These are phyloP conservation scores for Synanthedon formicaeformis DNA, from an alignment of 2,888 invertebrate genomes.

Conservation along the genomic window DNA sequence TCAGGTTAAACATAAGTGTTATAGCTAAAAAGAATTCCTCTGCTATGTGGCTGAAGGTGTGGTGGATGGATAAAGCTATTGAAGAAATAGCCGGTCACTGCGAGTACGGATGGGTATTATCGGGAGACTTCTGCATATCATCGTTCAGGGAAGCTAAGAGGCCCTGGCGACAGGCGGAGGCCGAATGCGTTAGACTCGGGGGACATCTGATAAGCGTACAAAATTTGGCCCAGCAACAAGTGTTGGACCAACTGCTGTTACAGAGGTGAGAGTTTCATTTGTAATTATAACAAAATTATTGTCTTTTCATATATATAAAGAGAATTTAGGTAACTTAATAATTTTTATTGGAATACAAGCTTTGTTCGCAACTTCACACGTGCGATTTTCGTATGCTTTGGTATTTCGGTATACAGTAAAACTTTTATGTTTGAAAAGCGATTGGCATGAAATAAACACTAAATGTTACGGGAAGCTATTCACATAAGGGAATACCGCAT, in stretches of 20 bases:
- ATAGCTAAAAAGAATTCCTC: constrained; percentile 45
- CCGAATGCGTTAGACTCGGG: constrained; percentile 72
- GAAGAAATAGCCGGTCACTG: constrained; percentile 74
- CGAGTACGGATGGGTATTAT: constrained; percentile 78
- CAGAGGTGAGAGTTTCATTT: constrained; percentile 70
- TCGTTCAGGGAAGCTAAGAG: constrained; percentile 69
- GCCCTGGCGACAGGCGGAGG: constrained; percentile 77
- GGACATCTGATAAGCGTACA: constrained; percentile 78
- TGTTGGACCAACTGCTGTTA: constrained; percentile 73
- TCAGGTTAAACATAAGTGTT: constrained; percentile 60
- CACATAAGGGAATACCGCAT: too few relatives aligned
- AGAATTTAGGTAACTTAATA: too few relatives aligned
- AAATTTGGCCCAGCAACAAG: constrained; percentile 73
- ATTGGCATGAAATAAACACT: too few relatives aligned
- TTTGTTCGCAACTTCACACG: too few relatives aligned
- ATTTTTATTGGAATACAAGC: too few relatives aligned
- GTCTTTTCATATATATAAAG: background rate
- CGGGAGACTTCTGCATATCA: constrained; percentile 75
- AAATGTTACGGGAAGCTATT: too few relatives aligned
- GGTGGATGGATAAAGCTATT: constrained; percentile 74
- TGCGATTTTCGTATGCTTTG: too few relatives aligned
- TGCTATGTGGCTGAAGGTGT: constrained; percentile 70
- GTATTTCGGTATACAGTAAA: too few relatives aligned
- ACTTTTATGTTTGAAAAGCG: too few relatives aligned
- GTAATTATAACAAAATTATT: background rate